Conservation (phyloP, 2,888 invertebrate species). For the Bellardia bayeri region DNA sequence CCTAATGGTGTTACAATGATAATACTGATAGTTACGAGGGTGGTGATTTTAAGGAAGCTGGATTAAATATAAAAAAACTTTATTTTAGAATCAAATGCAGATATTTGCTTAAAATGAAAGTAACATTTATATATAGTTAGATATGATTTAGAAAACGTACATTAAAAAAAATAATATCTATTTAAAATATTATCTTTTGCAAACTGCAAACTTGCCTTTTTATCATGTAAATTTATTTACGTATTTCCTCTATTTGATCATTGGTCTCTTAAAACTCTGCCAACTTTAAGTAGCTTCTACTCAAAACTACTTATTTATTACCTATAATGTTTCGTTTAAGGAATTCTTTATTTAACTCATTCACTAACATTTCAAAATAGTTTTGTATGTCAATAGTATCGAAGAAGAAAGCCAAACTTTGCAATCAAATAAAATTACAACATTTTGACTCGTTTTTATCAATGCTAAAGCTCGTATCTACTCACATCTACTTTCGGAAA, state of each 20-base stretch:
- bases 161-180: no score
- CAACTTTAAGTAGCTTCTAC: no score
- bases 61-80: no score
- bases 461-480: constrained; percentile 5
- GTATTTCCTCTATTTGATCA: no score
- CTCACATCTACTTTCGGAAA: constrained; percentile 29
- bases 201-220: no score
- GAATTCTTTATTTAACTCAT: constrained; percentile 13
- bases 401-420: constrained; percentile 14
- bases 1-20: constrained; percentile 47
- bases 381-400: constrained; percentile 19
- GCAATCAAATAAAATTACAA: constrained; percentile 44
- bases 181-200: no score
- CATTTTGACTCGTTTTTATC: constrained; percentile 34
- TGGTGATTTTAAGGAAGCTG: background rate
- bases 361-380: constrained; percentile 4
- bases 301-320: background rate
- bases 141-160: no score
- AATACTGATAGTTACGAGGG: constrained; percentile 7
- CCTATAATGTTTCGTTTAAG: background rate
- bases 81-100: no score
- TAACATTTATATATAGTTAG: no score
- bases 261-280: no score
- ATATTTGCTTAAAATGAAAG: no score
- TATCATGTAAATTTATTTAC: no score